Percentiles rank a stretch among this genome's conserved stretches.
Conservation (phyloP, 2,797 vertebrate genomes). For the Lacerta agilis region DNA sequence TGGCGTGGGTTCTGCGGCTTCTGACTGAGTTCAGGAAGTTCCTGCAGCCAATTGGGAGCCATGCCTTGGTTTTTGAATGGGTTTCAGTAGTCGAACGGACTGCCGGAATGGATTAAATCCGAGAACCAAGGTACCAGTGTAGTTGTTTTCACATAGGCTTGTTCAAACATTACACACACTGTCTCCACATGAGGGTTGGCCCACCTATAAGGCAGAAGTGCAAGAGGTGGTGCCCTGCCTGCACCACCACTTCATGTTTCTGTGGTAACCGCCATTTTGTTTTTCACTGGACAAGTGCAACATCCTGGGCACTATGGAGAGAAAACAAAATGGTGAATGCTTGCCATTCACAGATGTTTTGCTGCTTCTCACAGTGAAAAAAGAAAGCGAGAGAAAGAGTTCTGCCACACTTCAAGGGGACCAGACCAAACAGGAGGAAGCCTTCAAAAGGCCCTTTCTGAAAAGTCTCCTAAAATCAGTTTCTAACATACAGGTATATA, state of each 20-base stretch:
- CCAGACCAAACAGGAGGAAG: not conserved
- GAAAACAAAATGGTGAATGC: not conserved
- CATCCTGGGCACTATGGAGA: not conserved
- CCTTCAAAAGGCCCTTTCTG: not conserved
- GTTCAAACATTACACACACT: no score
- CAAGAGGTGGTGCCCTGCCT: no score
- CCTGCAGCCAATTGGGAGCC: no score
- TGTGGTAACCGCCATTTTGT: not conserved
- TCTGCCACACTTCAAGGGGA: not conserved
- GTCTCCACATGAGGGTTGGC: no score
- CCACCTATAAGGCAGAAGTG: no score
- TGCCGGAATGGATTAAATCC: no score
- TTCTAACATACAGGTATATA: not conserved
- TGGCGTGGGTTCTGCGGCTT: fast-evolving
- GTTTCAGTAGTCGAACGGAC: no score
- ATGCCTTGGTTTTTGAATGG: no score
- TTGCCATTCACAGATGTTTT: not conserved
- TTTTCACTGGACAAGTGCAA: not conserved
- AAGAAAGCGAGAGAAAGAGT: no score
- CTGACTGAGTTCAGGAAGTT: no score
- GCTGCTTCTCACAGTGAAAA: not conserved
- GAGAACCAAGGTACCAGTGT: no score
- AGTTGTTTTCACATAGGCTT: not conserved
- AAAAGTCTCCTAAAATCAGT: not conserved
- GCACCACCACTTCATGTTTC: not conserved